Percentiles rank a stretch among this genome's conserved stretches.
These are phyloP conservation scores for Protosalanx chinensis DNA, from an alignment of 2,797 vertebrate species.

Conservation along the genomic window DNA sequence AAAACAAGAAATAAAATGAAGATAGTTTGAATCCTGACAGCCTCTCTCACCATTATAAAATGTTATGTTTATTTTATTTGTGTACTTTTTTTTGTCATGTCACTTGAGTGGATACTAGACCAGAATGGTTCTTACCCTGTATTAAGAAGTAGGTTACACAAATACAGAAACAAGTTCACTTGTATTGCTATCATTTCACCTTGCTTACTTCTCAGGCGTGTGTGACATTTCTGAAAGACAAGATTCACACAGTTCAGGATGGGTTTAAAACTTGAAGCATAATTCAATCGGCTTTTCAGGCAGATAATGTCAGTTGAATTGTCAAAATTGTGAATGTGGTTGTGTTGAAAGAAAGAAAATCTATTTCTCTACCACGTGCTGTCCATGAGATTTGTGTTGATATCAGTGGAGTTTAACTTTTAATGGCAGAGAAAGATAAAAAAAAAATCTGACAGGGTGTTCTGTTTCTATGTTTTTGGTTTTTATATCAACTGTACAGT, in stretches of 20 bases:
- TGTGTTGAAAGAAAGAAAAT: conserved; percentile 28
- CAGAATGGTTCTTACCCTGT: conserved; percentile 30
- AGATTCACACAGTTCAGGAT: conserved; percentile 31
- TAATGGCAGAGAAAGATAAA: conserved; percentile 63
- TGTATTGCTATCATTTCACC: conserved; percentile 23
- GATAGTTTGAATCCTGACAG: conserved; percentile 33
- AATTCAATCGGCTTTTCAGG: conserved; percentile 23
- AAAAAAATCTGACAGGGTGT: conserved; percentile 71
- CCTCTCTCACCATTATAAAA: conserved; percentile 28
- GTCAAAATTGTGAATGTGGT: conserved; percentile 26
- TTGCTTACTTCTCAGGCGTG: conserved; percentile 31
- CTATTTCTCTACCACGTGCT: conserved; percentile 54
- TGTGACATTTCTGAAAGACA: conserved; percentile 33
- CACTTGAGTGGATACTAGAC: conserved; percentile 17
- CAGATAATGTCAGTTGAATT: conserved; percentile 20
- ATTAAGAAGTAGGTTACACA: conserved; percentile 19
- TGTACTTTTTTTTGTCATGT: no score
- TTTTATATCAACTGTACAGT: conserved; percentile 79
- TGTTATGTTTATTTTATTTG: no score
- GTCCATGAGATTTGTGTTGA: conserved; percentile 63
- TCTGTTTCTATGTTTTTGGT: conserved; percentile 78
- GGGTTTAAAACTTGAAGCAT: conserved; percentile 32
- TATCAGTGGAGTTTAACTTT: conserved; percentile 63
- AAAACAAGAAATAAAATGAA: conserved; percentile 3
- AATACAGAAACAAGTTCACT: conserved; percentile 17